Percentiles rank a stretch among this genome's conserved stretches.
phyloP scores from a whole-genome alignment of 1,140 invertebrate species.

The Nylanderia fulva region DNA sequence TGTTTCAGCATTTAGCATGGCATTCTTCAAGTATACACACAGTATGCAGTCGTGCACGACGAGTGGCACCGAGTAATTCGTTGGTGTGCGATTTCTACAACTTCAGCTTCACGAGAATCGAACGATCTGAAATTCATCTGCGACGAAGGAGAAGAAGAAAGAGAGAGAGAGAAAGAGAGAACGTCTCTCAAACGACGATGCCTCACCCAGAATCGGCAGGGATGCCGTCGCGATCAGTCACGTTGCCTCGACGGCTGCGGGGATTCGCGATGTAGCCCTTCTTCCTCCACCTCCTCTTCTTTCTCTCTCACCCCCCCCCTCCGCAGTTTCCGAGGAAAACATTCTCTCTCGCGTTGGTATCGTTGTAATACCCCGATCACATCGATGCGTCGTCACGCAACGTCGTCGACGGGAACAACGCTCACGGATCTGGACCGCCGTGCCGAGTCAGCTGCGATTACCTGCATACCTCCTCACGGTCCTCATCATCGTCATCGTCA shows the following conservation, averaged over 20 bases:
- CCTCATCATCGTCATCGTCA: slow-evolving; percentile 41
- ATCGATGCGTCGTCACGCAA: slow-evolving; percentile 72
- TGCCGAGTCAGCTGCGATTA: slow-evolving; percentile 59
- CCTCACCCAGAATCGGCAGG: slow-evolving; percentile 62
- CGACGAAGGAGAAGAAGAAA: background rate
- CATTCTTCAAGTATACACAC: no score
- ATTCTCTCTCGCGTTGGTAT: slow-evolving; percentile 40
- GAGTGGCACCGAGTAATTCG: no score
- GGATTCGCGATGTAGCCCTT: slow-evolving; percentile 72
- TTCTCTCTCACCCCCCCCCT: background rate
- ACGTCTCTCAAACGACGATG: slow-evolving; percentile 50
- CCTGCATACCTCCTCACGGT: slow-evolving; percentile 20
- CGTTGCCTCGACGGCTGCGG: slow-evolving; percentile 57
- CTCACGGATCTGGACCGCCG: slow-evolving; percentile 59
- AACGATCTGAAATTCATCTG: background rate
- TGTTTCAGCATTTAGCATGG: no score
- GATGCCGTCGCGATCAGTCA: slow-evolving; percentile 53
- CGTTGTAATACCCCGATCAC: slow-evolving; percentile 39
- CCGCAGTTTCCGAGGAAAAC: slow-evolving; percentile 10
- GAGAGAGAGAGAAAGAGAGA: background rate
- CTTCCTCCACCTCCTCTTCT: background rate
- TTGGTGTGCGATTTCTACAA: no score
- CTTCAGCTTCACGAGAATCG: background rate
- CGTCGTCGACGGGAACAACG: slow-evolving; percentile 59
- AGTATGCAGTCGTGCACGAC: no score